A percentile compares a stretch with the other conserved stretches of the same genome.
These are phyloP conservation scores for Tryphoninae sp. DNA, from an alignment of 2,888 invertebrate genomes.

Conservation along the genomic window DNA sequence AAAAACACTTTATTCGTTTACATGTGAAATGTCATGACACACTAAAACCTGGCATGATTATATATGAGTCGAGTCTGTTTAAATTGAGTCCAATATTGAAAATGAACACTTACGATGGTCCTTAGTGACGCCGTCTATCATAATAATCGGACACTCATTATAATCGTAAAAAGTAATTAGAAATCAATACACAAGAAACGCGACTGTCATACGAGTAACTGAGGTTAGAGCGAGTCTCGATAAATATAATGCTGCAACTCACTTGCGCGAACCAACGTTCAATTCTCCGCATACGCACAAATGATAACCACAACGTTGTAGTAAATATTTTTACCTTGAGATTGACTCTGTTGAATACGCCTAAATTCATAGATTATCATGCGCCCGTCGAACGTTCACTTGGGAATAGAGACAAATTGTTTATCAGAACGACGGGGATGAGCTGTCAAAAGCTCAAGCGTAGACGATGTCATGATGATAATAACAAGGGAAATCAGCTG, in stretches of 20 bases:
- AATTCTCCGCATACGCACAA: not conserved
- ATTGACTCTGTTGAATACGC: slow-evolving; percentile 91
- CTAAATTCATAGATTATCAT: slow-evolving; percentile 88
- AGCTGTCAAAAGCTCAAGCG: slow-evolving; percentile 53
- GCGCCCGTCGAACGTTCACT: slow-evolving; percentile 64
- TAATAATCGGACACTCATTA: not conserved
- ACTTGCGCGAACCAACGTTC: slow-evolving; percentile 51
- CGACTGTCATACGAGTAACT: not conserved
- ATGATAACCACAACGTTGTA: slow-evolving; percentile 30
- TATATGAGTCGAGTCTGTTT: not conserved
- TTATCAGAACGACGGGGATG: slow-evolving; percentile 27
- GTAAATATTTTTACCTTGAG: slow-evolving; percentile 84
- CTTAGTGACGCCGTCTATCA: not conserved
- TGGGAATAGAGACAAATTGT: slow-evolving; percentile 38
- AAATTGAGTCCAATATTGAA: not conserved
- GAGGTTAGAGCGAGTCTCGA: slow-evolving; percentile 55
- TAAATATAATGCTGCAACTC: slow-evolving; percentile 38
- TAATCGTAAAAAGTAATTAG: not conserved
- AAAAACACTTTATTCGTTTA: no score
- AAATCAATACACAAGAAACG: not conserved
- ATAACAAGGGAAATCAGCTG: slow-evolving; percentile 54
- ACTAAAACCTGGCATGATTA: not conserved
- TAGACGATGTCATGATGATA: slow-evolving; percentile 31
- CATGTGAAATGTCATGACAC: not conserved
- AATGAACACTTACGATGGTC: slow-evolving; percentile 15